phyloP scores from a whole-genome alignment of 2,888 invertebrate species.

The Athalia rosae region DNA sequence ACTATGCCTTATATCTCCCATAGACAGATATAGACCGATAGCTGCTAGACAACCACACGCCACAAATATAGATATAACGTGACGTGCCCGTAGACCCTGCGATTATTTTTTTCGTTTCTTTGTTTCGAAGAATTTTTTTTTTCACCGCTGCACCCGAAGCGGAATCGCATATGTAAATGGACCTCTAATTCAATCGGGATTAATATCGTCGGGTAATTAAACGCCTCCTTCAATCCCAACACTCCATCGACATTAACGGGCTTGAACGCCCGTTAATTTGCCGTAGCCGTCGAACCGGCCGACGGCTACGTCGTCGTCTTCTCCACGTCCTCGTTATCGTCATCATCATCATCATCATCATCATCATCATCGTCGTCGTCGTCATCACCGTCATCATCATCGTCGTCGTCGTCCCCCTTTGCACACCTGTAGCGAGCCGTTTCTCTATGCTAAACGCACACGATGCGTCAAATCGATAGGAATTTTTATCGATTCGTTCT shows the following conservation, averaged over 20 bases:
- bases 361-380: too few species aligned
- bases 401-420: too few species aligned
- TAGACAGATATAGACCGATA: neutral
- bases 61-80: too few species aligned
- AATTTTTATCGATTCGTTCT: too few species aligned
- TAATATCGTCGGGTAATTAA: constrained; percentile 56
- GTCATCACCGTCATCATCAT: too few species aligned
- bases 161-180: neutral
- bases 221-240: constrained; percentile 40
- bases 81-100: too few species aligned
- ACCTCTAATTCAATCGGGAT: constrained; percentile 36
- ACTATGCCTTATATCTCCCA: neutral
- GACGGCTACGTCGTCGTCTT: neutral
- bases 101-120: neutral
- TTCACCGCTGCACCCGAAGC: neutral
- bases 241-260: constrained; percentile 26
- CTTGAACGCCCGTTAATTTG: constrained; percentile 32
- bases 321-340: neutral
- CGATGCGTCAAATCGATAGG: too few species aligned
- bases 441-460: too few species aligned
- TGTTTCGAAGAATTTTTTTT: neutral
- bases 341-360: too few species aligned
- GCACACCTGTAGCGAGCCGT: too few species aligned
- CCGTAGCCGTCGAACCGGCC: constrained; percentile 34
- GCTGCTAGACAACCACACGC: neutral